Evolutionary conservation across 2,113 vertebrate species (phyloP), one percentile per base, ranked within the genome.

Genomic region (Triplophysa siluroides): DNA sequence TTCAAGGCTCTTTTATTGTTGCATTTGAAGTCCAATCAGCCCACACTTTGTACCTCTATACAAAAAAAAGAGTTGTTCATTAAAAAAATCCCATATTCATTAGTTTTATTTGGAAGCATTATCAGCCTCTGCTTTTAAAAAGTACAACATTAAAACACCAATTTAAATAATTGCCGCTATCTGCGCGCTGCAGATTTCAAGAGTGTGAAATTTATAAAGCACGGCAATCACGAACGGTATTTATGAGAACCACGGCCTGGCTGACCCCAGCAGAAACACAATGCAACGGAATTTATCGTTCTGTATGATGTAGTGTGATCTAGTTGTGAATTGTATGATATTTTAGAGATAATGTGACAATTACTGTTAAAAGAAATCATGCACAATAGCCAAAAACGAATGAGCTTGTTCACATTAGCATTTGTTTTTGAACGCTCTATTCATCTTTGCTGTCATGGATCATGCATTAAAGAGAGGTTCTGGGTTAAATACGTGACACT

Each of bases 101-200:
- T 81, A 79, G 47, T 62, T 81, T 65, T 10, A 45, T 74, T 72
- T 80, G 69, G 68, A 80, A 61, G 63, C 67, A 79, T 76, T 79
- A 67, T 16, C 69, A 45, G 64, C 24, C 38, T n/a, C 4, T 21
- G 50, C n/a, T 78, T 80, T 76, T 62, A 18, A 64, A 66, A 29
- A 16, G 52, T 60, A 63, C 62, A 67, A 70, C 23, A 60, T 75
- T 69, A 74, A 65, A 73, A 19, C 33, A 33, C 26, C 56, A 61
- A 56, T 13, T 71, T 66, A 29, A 69, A 76, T 68, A 79, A 79
- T 43, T 63, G 41, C 56, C 1, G 24, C 43, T 76, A 64, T 76
- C 60, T 52, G 16, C 8, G 18, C 13, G 70, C 38, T 63, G 67
- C 65, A 70, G 38, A 61, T 62, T 60, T 70, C 5, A 63, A 14